Conservation (phyloP, 2,113 vertebrate species). For the Macaca mulatta region DNA sequence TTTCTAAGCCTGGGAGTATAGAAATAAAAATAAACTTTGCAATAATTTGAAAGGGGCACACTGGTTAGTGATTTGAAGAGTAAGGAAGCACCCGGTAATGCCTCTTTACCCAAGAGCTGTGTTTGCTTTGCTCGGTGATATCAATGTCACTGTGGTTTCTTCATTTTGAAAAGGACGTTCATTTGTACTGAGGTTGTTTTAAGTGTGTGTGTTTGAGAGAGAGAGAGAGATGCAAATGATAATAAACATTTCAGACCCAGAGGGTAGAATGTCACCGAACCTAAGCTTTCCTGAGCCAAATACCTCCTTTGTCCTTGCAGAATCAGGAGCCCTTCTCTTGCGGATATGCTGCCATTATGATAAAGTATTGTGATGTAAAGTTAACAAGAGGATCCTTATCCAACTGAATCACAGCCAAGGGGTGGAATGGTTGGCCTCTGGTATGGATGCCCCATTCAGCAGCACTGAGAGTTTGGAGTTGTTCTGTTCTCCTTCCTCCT, state of each 20-base stretch:
- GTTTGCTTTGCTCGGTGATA: background rate
- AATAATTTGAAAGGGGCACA: slow-evolving; percentile 35
- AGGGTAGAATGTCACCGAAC: background rate
- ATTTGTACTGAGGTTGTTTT: background rate
- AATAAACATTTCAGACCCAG: background rate
- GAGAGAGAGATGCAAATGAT: background rate
- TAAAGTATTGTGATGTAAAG: background rate
- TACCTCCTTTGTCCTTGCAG: background rate
- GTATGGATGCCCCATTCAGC: background rate
- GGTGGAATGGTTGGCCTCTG: background rate
- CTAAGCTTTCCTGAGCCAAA: background rate
- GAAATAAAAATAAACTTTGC: slow-evolving; percentile 53
- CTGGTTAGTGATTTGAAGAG: background rate
- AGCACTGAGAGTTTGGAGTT: background rate
- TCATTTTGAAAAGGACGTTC: slow-evolving; percentile 38
- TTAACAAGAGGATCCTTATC: background rate
- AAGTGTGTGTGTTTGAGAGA: background rate
- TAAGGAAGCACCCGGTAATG: background rate
- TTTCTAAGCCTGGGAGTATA: background rate
- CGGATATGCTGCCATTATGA: background rate
- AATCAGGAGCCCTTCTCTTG: background rate
- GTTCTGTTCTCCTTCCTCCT: background rate
- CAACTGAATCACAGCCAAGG: background rate
- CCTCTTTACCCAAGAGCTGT: background rate
- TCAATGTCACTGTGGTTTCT: background rate